phyloP scores from a whole-genome alignment of 2,888 invertebrate species.

The Chesias legatella region DNA sequence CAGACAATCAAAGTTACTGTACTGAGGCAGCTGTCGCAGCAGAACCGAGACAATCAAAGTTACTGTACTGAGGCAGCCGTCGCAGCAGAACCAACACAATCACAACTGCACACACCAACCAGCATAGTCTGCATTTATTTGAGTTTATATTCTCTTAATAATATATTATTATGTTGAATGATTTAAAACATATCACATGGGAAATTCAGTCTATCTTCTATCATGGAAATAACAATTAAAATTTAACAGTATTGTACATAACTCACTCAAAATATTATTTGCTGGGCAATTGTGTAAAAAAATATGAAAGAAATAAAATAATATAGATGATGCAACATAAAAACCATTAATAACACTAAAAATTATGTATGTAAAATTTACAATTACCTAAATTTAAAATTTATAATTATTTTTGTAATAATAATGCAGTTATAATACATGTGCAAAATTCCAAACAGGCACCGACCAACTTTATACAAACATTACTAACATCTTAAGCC shows the following conservation, averaged over 20 bases:
- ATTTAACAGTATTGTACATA: constrained; percentile 1
- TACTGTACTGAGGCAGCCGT: no score
- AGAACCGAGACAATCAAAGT: no score
- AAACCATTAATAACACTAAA: constrained; percentile 8
- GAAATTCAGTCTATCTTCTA: constrained; percentile 24
- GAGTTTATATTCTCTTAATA: no score
- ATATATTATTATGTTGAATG: no score
- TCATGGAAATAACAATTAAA: constrained; percentile 3
- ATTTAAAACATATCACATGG: constrained; percentile 22
- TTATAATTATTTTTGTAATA: constrained; percentile 16
- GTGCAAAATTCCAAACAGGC: constrained; percentile 32
- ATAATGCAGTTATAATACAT: constrained; percentile 32
- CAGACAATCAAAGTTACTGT: no score
- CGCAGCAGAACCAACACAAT: no score
- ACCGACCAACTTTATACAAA: constrained; percentile 40
- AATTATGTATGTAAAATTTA: constrained; percentile 18
- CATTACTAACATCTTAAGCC: constrained; percentile 22
- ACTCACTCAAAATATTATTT: background rate
- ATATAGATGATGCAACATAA: constrained; percentile 18
- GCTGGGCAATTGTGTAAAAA: constrained; percentile 1
- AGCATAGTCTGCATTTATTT: no score
- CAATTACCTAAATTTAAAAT: constrained; percentile 24
- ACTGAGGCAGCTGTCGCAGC: no score
- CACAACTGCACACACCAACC: no score
- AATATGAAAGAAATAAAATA: constrained; percentile 6